phyloP scores from a whole-genome alignment of 2,113 vertebrate species.

The Shinisaurus crocodilurus region DNA sequence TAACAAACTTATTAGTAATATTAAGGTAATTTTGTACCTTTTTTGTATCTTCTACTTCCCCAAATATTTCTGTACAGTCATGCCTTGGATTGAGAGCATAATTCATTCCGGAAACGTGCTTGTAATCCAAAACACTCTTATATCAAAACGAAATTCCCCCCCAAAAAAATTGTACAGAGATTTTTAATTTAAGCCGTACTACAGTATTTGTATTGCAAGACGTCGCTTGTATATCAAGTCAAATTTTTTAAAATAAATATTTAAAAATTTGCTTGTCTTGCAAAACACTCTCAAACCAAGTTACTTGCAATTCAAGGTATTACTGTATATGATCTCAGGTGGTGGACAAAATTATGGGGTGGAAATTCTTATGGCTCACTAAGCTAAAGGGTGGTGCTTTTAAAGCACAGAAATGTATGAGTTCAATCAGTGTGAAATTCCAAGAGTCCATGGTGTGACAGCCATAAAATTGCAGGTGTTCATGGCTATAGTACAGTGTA shows the following conservation, averaged over 20 bases:
- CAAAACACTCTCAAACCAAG: too few species aligned
- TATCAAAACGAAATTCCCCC: too few species aligned
- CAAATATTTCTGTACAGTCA: background rate
- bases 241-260: too few species aligned
- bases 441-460: background rate
- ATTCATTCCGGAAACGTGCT: too few species aligned
- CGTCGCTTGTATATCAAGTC: too few species aligned
- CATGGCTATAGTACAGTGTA: background rate
- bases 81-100: too few species aligned
- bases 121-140: too few species aligned
- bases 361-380: conserved; percentile 28
- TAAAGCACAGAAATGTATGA: background rate
- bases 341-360: background rate
- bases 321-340: background rate
- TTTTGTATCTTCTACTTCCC: background rate
- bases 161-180: too few species aligned
- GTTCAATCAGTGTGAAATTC: conserved; percentile 20
- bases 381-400: background rate
- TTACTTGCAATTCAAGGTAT: too few species aligned
- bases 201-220: too few species aligned
- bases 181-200: too few species aligned
- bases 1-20: background rate
- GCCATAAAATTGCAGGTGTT: conserved; percentile 15
- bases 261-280: too few species aligned
- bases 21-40: rapidly evolving